These are phyloP conservation scores for Mirounga angustirostris DNA, from an alignment of 2,113 vertebrate species.

Conservation along the genomic window DNA sequence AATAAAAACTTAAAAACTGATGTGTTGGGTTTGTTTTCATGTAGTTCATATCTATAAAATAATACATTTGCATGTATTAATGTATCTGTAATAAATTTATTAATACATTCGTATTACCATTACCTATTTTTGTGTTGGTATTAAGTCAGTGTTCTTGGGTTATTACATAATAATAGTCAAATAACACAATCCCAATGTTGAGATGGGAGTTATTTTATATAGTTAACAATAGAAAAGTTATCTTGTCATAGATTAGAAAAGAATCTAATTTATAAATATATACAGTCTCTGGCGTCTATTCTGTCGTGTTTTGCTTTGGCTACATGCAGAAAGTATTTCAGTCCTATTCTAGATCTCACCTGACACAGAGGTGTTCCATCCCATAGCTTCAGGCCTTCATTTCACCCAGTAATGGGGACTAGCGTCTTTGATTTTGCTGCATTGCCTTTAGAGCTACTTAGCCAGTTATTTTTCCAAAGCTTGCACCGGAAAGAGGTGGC, in stretches of 20 bases:
- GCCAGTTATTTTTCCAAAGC: conserved; percentile 67
- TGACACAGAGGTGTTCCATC: background rate
- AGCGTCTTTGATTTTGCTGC: background rate
- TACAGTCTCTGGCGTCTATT: conserved; percentile 75
- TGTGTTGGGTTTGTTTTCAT: conserved; percentile 68
- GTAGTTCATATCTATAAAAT: conserved; percentile 54
- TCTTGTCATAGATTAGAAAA: conserved; percentile 78
- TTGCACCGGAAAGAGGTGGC: background rate
- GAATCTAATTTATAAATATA: conserved; percentile 82
- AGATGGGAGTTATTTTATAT: conserved; percentile 68
- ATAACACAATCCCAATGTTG: conserved; percentile 64
- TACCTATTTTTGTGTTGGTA: conserved; percentile 69
- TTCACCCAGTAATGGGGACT: background rate
- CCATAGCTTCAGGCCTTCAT: background rate
- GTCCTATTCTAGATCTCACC: background rate
- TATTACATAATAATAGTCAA: conserved; percentile 71
- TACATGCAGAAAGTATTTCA: conserved; percentile 56
- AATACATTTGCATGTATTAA: conserved; percentile 49
- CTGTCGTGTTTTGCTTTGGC: conserved; percentile 54
- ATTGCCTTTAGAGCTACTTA: background rate
- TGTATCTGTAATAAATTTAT: conserved; percentile 44
- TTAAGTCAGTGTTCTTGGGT: conserved; percentile 67
- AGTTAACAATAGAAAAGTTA: conserved; percentile 76
- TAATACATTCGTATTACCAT: conserved; percentile 72
- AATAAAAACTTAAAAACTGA: conserved; percentile 58